These are phyloP conservation scores for Serinus canaria DNA, from an alignment of 2,113 vertebrate species.

Conservation along the genomic window DNA sequence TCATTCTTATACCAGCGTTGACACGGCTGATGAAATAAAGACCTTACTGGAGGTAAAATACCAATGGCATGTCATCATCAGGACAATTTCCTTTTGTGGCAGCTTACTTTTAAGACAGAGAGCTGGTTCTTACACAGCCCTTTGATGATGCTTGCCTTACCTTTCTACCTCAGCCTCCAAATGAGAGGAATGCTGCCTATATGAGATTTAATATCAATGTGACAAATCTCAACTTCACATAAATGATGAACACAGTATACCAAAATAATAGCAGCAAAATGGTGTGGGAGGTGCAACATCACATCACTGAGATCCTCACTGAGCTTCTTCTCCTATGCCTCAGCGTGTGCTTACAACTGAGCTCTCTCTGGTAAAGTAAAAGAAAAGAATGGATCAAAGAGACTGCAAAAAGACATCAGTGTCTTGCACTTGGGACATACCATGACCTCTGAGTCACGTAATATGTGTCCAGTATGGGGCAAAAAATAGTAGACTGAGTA, in stretches of 20 bases:
- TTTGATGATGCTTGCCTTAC: background rate
- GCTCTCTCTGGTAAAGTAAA: background rate
- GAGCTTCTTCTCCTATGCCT: background rate
- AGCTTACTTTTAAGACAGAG: background rate
- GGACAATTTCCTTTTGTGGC: background rate
- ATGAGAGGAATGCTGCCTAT: background rate
- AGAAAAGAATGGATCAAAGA: background rate
- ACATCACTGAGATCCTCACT: background rate
- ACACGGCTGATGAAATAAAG: background rate
- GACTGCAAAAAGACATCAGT: background rate
- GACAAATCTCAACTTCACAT: background rate
- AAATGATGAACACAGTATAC: background rate
- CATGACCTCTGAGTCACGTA: background rate
- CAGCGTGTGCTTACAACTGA: background rate
- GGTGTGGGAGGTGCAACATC: background rate
- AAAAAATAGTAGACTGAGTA: background rate
- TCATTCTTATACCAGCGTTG: background rate
- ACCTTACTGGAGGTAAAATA: background rate
- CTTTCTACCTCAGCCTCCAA: background rate
- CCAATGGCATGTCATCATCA: background rate
- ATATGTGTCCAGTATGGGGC: background rate
- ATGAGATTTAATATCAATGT: background rate
- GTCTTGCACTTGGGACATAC: background rate
- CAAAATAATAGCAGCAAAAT: background rate
- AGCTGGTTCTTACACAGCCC: background rate